Evolutionary conservation across 2,113 vertebrate genomes (phyloP).

Genomic region (Furnarius figulus): DNA sequence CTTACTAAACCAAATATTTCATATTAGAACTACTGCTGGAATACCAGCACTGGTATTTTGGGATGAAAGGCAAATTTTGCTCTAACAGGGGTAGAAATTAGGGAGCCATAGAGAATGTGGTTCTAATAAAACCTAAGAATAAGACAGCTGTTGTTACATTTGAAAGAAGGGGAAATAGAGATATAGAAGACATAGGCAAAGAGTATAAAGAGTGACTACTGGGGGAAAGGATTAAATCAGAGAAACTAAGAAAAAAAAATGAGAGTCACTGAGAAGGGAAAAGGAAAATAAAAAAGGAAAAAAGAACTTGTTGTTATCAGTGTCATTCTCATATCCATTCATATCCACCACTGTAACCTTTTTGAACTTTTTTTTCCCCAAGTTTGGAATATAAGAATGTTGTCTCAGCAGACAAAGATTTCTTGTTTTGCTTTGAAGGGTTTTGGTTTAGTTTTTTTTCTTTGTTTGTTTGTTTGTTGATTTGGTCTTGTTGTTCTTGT

Average conservation of each 20-base stretch:
- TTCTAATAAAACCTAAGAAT: neutral
- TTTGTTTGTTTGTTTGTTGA: neutral
- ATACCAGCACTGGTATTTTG: neutral
- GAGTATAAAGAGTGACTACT: neutral
- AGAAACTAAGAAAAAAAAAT: neutral
- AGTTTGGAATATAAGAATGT: neutral
- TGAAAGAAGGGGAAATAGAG: neutral
- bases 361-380: neutral
- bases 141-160: neutral
- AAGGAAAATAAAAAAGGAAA: neutral
- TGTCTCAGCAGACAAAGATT: neutral
- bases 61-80: neutral
- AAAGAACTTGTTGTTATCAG: neutral
- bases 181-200: neutral
- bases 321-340: neutral
- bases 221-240: neutral
- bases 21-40: neutral
- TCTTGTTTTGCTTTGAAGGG: neutral
- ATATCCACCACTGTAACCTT: neutral
- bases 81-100: neutral
- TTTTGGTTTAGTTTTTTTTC: neutral
- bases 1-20: neutral
- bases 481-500: too few relatives aligned
- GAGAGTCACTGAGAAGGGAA: neutral
- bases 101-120: accelerated